A percentile compares a stretch with the other conserved stretches of the same genome.
Evolutionary conservation across 2,113 vertebrate genomes (phyloP).

Genomic region (Hepsetus odoe): DNA sequence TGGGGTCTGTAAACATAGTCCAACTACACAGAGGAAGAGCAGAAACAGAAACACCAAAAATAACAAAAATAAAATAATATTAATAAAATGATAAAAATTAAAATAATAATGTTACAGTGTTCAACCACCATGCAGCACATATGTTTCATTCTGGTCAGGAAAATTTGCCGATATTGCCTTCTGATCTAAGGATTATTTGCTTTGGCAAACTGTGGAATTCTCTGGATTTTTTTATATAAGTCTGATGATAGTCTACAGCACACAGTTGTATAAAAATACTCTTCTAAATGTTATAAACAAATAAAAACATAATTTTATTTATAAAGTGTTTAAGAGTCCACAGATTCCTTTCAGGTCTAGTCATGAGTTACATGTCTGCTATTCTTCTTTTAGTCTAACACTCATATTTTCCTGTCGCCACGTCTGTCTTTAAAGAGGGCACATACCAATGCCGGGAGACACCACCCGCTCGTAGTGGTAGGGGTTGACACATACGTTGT

Average conservation of each 20-base stretch:
- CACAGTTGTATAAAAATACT: neutral
- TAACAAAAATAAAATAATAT: neutral
- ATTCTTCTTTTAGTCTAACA: neutral
- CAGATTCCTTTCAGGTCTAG: slow-evolving; percentile 6
- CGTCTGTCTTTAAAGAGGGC: slow-evolving; percentile 13
- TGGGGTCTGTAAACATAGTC: slow-evolving; percentile 65
- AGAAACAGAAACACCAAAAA: slow-evolving; percentile 24
- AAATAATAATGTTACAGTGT: too few relatives aligned
- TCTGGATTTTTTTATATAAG: neutral
- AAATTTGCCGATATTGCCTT: neutral
- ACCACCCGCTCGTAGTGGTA: slow-evolving; percentile 83
- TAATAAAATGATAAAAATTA: neutral
- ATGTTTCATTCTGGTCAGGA: neutral
- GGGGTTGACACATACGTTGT: slow-evolving; percentile 84
- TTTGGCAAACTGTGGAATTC: neutral
- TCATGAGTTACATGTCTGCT: neutral
- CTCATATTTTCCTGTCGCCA: neutral
- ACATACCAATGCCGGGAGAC: slow-evolving; percentile 65
- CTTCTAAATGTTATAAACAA: neutral
- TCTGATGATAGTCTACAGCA: neutral
- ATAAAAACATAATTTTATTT: neutral
- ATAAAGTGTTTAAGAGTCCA: neutral
- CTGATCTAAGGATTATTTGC: neutral
- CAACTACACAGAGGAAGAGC: slow-evolving; percentile 51
- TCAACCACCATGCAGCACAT: too few relatives aligned